A percentile compares a stretch with the other conserved stretches of the same genome.
phyloP scores from a whole-genome alignment of 2,888 invertebrate genomes.

The Phorcus lineatus region DNA sequence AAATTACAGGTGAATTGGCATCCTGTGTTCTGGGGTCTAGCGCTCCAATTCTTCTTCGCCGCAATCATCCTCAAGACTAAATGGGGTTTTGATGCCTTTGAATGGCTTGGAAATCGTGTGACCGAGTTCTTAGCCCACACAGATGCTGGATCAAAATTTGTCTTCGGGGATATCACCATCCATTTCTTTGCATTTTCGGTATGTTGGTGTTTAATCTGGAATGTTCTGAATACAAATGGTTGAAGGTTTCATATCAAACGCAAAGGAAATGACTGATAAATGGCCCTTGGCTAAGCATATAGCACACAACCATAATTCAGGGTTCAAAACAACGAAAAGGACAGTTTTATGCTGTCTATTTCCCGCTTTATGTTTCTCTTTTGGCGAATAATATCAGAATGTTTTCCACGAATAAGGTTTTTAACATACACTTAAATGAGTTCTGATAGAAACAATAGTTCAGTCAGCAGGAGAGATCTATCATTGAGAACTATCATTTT shows the following conservation, averaged over 20 bases:
- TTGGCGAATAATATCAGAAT: no score
- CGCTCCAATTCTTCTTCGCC: conserved; percentile 86
- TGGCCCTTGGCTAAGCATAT: no score
- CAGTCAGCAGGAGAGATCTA: no score
- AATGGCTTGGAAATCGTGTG: conserved; percentile 83
- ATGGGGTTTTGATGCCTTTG: conserved; percentile 80
- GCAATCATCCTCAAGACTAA: conserved; percentile 68
- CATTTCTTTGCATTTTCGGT: conserved; percentile 91
- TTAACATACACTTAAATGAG: no score
- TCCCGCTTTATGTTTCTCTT: no score
- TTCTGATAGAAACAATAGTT: no score
- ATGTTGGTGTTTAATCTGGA: conserved; percentile 50
- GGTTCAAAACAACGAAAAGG: no score
- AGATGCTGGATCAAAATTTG: conserved; percentile 87
- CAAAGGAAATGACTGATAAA: no score
- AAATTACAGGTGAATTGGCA: conserved; percentile 80
- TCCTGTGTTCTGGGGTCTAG: conserved; percentile 86
- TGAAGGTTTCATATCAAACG: background rate
- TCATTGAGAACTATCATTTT: no score
- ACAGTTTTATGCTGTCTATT: no score
- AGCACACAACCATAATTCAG: no score
- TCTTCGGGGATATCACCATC: conserved; percentile 81
- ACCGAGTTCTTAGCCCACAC: conserved; percentile 88
- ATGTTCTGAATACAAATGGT: background rate
- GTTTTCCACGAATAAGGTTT: no score